Conservation (phyloP, 2,888 invertebrate species). For the Ochropacha duplaris region DNA sequence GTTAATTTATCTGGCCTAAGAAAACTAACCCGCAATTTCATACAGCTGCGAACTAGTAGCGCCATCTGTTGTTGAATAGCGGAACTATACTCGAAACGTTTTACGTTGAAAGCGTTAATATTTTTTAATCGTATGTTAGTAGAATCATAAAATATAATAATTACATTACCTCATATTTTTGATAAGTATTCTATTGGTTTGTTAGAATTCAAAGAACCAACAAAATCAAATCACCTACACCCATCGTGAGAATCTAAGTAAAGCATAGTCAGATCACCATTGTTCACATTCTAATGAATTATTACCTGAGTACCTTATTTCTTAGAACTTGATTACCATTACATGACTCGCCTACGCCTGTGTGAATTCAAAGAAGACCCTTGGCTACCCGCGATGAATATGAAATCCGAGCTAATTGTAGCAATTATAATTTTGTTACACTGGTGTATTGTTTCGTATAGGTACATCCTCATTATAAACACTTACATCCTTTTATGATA, state of each 20-base stretch:
- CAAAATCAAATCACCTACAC: not conserved
- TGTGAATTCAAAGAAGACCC: not conserved
- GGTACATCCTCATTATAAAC: no score
- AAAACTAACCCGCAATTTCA: not conserved
- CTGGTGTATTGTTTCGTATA: no score
- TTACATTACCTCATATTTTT: no score
- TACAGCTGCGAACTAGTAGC: slow-evolving; percentile 23
- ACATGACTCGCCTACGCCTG: not conserved
- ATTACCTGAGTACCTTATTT: not conserved
- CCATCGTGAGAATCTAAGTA: not conserved
- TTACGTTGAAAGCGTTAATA: not conserved
- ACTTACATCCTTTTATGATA: no score
- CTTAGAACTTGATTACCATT: not conserved
- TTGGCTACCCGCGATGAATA: not conserved
- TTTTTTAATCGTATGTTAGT: no score
- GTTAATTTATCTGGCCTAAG: no score
- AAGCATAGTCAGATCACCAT: not conserved
- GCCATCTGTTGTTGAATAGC: slow-evolving; percentile 66
- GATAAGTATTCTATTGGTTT: not conserved
- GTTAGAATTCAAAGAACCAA: not conserved
- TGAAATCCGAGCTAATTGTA: not conserved
- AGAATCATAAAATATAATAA: no score
- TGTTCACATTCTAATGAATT: not conserved
- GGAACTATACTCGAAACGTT: slow-evolving; percentile 21
- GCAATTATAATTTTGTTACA: not conserved